Percentiles rank a stretch among this genome's conserved stretches.
Conservation (phyloP, 2,888 invertebrate genomes). For the Orgyia antiqua region DNA sequence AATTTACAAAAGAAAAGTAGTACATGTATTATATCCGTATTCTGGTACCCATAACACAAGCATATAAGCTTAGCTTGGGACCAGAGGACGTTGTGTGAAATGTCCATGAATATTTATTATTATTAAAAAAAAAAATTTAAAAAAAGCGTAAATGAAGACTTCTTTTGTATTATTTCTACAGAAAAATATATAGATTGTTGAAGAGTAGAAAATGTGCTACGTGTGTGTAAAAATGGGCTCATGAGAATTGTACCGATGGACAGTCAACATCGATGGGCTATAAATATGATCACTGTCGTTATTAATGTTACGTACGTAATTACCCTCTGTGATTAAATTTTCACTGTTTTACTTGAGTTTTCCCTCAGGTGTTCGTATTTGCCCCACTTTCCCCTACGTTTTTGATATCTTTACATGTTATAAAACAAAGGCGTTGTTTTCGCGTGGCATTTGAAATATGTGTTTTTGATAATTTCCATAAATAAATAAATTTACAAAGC, state of each 20-base stretch:
- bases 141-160: conserved; percentile 3
- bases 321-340: conserved; percentile 3
- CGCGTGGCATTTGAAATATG: no score
- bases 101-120: no score
- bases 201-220: conserved; percentile 18
- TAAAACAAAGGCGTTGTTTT: no score
- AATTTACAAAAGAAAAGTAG: no score
- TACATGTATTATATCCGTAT: no score
- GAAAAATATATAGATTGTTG: conserved; percentile 10
- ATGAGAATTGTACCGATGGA: conserved; percentile 9
- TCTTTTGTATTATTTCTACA: conserved; percentile 5
- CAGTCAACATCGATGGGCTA: conserved; percentile 6
- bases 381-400: conserved; percentile 2
- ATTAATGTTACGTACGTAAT: conserved; percentile 8
- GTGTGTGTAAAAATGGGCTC: conserved; percentile 13
- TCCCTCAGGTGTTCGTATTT: conserved; percentile 2
- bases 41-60: no score
- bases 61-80: no score
- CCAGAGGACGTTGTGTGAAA: no score
- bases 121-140: no score
- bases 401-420: no score
- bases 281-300: conserved; percentile 10
- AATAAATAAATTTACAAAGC: no score
- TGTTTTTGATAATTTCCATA: no score
- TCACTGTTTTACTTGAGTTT: conserved; percentile 4